Percentiles rank a stretch among this genome's conserved stretches.
phyloP scores from a whole-genome alignment of 2,113 vertebrate genomes.

The Pimephales promelas region DNA sequence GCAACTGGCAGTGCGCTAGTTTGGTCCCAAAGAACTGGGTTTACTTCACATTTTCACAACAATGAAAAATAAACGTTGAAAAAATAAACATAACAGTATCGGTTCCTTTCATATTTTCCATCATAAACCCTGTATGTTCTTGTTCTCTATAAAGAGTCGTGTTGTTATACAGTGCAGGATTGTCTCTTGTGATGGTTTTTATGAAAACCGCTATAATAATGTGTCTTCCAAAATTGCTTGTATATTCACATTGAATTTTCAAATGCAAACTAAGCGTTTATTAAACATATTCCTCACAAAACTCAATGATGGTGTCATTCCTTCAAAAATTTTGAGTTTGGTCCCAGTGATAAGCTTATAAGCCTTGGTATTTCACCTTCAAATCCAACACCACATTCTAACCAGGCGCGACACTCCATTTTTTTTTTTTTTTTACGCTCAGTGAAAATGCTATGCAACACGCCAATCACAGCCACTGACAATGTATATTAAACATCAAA shows the following conservation, averaged over 20 bases:
- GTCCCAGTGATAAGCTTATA: conserved; percentile 53
- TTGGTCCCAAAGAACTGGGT: conserved; percentile 57
- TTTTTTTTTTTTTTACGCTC: background rate
- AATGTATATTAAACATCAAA: background rate
- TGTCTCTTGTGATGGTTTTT: conserved; percentile 62
- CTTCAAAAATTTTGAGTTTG: conserved; percentile 48
- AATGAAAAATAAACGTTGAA: conserved; percentile 50
- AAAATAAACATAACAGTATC: conserved; percentile 50
- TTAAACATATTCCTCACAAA: conserved; percentile 15
- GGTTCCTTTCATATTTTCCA: conserved; percentile 39
- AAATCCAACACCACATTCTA: conserved; percentile 14
- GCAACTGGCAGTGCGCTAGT: conserved; percentile 52
- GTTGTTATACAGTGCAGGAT: conserved; percentile 15
- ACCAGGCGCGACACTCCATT: background rate
- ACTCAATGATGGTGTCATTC: conserved; percentile 35
- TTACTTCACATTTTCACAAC: conserved; percentile 53
- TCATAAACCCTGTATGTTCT: conserved; percentile 47
- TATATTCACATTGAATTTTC: background rate
- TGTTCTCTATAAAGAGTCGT: conserved; percentile 11
- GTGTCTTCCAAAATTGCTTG: background rate
- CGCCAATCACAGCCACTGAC: background rate
- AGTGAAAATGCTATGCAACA: background rate
- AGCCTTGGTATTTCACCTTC: conserved; percentile 10
- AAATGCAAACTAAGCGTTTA: conserved; percentile 20
- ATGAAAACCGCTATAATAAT: conserved; percentile 46